Base-by-base conservation (phyloP, 2,888 invertebrate genomes). In the Pheosia gnoma region DNA sequence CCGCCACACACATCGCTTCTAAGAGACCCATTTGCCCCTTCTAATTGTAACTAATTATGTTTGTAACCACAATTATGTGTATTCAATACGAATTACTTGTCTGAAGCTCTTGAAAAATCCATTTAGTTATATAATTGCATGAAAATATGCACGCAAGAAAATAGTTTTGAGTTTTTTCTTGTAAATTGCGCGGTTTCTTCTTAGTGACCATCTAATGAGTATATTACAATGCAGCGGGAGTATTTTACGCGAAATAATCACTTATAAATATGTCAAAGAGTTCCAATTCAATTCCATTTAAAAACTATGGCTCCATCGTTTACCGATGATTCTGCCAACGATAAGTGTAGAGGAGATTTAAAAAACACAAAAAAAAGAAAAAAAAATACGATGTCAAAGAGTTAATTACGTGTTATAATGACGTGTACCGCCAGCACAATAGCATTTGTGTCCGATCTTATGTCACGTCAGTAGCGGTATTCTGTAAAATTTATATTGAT, bases 1-100 rank as follows among this genome's bases (percentile, higher is more conserved):
- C 25, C 68, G 71, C 86, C 86, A 78, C 86, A 87, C 85, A 83
- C 84, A 71, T 77, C 77, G 84, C 70, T 77, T 71, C 75, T 74
- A 67, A 77, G 70, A 74, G 69, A 60, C 75, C 76, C 77, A 83
- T 83, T 84, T 80, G 66, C 71, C 61, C 66, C 67, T 60, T 67
- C 71, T 85, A 84, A 87, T 86, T 84, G 79, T 80, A 68, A 74
- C 68, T 86, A 83, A 87, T 86, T 78, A 77, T 79, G 61, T 67
- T 70, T 68, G 72, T 70, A 72, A 55, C 66, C 62, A 67, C 75
- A 62, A 56, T 62, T 59, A 59, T 56, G n/a, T 37, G 45, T 39
- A 57, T 54, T 61, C 39, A 54, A 58, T 13, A 45, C 43, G 43
- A 52, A 52, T 59, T 39, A 7, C 25, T 49, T 49, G 58, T 38